Evolutionary conservation across 2,888 invertebrate genomes (phyloP), one percentile per base, ranked within the genome.

Genomic region (Eulithis prunata): DNA sequence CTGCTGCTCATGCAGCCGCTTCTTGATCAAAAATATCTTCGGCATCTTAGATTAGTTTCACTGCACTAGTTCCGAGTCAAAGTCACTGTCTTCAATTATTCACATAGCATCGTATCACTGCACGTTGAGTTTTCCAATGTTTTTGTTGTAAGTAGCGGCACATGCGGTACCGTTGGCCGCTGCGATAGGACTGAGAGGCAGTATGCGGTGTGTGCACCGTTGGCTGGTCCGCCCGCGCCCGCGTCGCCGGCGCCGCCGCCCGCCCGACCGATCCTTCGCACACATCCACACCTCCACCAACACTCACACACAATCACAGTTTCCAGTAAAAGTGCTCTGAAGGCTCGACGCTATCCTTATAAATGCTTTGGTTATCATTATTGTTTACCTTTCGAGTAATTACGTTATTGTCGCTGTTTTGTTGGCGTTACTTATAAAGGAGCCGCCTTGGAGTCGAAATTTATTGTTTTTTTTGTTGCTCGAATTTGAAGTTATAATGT

Each of bases 11-110:
- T 97, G 97, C 94, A 98, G 94, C 87, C 97, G 95, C 90, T 97
- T 97, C 93, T 97, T 98, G 82, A 98, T 97, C 81, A 97, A 93
- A 93, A 97, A 98, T 91, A 98, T 98, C 95, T 98, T 98, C 94
- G 98, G 98, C 98, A 98, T 98, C 83, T 93, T 93, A 78, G 80
- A 81, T 93, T 93, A 78, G 80, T 81, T 52, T 68, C 92, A 93
- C 91, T 89, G 82, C 92, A 93, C 92, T 89, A 77, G 83, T 89
- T 90, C 87, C 81, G 83, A 88, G 77, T 85, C 76, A 86, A 68
- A 68, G 77, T 87, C 89, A 90, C 91, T 82, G 90, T 91, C 90
- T 87, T 77, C 87, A 78, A 86, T 77, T 81, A 84, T 83, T 82
- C 89, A 91, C 91, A 85, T 84, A 85, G 89, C 90, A 91, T 91